These are phyloP conservation scores for Patella caerulea DNA, from an alignment of 2,888 invertebrate species.

Conservation along the genomic window DNA sequence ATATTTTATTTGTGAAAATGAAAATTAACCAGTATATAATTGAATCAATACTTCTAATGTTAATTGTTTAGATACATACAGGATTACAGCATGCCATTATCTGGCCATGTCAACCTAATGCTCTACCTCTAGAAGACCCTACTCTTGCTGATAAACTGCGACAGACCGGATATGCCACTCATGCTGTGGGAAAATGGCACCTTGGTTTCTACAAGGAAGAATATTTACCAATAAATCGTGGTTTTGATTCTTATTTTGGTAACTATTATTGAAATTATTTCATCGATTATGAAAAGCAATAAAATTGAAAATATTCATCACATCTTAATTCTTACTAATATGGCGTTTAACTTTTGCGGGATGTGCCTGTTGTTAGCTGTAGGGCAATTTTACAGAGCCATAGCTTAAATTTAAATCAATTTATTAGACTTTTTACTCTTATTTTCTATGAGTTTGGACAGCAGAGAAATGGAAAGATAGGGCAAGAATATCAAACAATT, in stretches of 20 bases:
- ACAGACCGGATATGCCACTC: conserved; percentile 66
- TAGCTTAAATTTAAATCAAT: too few relatives aligned
- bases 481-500: too few relatives aligned
- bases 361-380: not conserved
- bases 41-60: too few relatives aligned
- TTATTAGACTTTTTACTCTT: too few relatives aligned
- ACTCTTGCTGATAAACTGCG: conserved; percentile 63
- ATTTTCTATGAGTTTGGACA: too few relatives aligned
- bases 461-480: too few relatives aligned
- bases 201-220: conserved; percentile 73
- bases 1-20: too few relatives aligned
- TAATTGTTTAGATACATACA: conserved; percentile 50
- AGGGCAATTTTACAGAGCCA: not conserved
- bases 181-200: conserved; percentile 72
- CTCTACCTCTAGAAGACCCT: conserved; percentile 59
- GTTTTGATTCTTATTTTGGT: conserved; percentile 74
- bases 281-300: too few relatives aligned
- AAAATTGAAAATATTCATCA: too few relatives aligned
- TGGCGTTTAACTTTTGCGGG: too few relatives aligned
- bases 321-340: too few relatives aligned
- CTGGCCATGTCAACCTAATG: conserved; percentile 60
- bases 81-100: conserved; percentile 66
- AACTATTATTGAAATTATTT: conserved; percentile 33
- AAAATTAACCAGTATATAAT: too few relatives aligned
- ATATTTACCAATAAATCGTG: conserved; percentile 71